A percentile compares a stretch with the other conserved stretches of the same genome.
Evolutionary conservation across 2,888 invertebrate genomes (phyloP).

Genomic region (Sisyra nigra): DNA sequence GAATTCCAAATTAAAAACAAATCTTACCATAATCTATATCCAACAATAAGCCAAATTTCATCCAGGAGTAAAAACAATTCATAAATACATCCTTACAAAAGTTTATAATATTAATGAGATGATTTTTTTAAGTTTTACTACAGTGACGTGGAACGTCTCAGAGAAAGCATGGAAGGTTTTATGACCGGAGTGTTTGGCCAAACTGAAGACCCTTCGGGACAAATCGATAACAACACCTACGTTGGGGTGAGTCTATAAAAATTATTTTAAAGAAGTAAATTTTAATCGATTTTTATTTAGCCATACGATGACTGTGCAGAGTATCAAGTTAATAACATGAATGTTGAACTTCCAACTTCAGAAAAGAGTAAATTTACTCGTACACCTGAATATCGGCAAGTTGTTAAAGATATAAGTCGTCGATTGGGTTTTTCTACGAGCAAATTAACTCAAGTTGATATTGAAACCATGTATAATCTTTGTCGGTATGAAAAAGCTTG

Average conservation of each 20-base stretch:
- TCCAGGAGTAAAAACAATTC: too few relatives aligned
- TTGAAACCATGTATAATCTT: slow-evolving; percentile 57
- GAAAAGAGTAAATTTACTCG: slow-evolving; percentile 29
- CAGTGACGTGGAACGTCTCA: slow-evolving; percentile 38
- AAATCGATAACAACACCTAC: too few relatives aligned
- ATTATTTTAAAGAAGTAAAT: too few relatives aligned
- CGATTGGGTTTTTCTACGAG: slow-evolving; percentile 50
- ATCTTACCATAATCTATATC: too few relatives aligned
- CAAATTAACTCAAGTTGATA: slow-evolving; percentile 32
- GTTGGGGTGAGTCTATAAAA: too few relatives aligned
- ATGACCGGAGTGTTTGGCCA: slow-evolving; percentile 46
- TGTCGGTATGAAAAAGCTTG: slow-evolving; percentile 72
- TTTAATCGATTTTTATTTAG: slow-evolving; percentile 21
- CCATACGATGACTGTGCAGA: slow-evolving; percentile 44
- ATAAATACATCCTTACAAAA: too few relatives aligned
- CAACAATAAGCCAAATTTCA: too few relatives aligned
- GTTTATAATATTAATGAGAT: too few relatives aligned
- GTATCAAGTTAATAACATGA: slow-evolving; percentile 31
- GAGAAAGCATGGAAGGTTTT: slow-evolving; percentile 44
- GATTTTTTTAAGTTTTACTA: slow-evolving; percentile 40
- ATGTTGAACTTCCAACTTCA: slow-evolving; percentile 16
- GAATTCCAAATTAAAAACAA: too few relatives aligned
- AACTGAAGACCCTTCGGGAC: slow-evolving; percentile 24
- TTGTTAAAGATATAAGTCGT: slow-evolving; percentile 38
- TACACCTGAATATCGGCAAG: slow-evolving; percentile 27